Evolutionary conservation across 2,797 vertebrate genomes (phyloP), one percentile per base, ranked within the genome.

Genomic region (Tachyglossus aculeatus): DNA sequence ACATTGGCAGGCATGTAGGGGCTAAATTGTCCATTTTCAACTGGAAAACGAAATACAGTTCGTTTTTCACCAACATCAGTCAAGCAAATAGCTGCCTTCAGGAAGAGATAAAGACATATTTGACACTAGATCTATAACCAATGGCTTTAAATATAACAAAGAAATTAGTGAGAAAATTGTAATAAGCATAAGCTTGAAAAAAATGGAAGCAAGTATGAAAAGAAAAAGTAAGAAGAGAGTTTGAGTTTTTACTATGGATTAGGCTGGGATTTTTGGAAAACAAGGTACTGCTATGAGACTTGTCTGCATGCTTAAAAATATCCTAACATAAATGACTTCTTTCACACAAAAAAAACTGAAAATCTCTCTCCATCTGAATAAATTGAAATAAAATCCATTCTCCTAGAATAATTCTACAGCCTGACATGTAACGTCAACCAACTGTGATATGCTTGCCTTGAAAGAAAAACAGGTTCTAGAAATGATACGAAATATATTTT

Each of bases 11-110:
- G 74, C 85, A 80, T 74, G 83, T 19, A 15, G 83, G 80, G 63
- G 81, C 76, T 82, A 83, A 85, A 87, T 85, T 82, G 85, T 87
- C 85, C 85, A 87, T 87, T 85, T 87, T 83, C 76, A 80, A 85
- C 68, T 78, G 68, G 68, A 80, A 80, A 83, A 80, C 83, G 76
- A 83, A 81, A 82, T 69, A 57, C 34, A 74, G 66, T 80, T 80
- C 68, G 83, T 81, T 85, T 79, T 83, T 71, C 85, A 83, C 76
- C 80, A 74, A 80, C 77, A 83, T 85, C 83, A 74, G 68, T 83
- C 83, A 85, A 78, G 60, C 78, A 82, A 81, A 85, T 80, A 83
- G 81, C 74, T 6, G 34, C 74, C 76, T 66, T 81, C 83, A 83
- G 83, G 85, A 87, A 85, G 78, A 83, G 76, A 83, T 78, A 83